Evolutionary conservation across 2,888 invertebrate genomes (phyloP), one percentile per base, ranked within the genome.

Genomic region (Eustalomyia histrio): DNA sequence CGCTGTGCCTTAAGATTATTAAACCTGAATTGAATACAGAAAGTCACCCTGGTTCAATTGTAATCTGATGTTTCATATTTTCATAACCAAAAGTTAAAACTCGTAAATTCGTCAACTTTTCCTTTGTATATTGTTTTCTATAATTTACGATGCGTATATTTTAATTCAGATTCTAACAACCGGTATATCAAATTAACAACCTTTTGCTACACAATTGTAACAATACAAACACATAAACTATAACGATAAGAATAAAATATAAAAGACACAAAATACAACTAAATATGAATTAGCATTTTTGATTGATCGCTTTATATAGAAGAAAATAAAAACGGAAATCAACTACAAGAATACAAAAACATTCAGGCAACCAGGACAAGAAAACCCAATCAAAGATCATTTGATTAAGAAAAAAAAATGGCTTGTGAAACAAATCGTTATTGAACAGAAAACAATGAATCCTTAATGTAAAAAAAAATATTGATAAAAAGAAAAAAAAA

Each of bases 81-180:
- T 16, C 18, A 17, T 24, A 24, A 61, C n/a, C 1, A 39, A 39
- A 64, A 43, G n/a, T 0, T 24, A 60, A 60, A 16, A 58, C 29
- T 67, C 72, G 33, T 67, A 78, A 72, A 78, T 68, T 39, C 58
- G 60, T 69, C 16, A 57, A 43, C 4, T 29, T 29, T 29, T 29
- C 5, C 29, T 29, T 60, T 47, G 52, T 16, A 6, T 53, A 35
- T 55, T 50, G 3, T 63, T 71, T 57, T 16, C 14, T 47, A 21
- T 71, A 85, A 88, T 88, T 88, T 88, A 88, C 86, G 89, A 88
- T 83, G 88, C 87, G 89, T 84, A 58, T 84, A 80, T 84, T 74
- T 86, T 86, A 87, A 88, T 89, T 87, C 86, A 86, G 86, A 87
- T 87, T 88, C 88, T 88, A 88, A 88, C 88, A 88, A 88, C 86